Base-by-base conservation (phyloP, 2,888 invertebrate genomes). In the Brachycybe producta region DNA sequence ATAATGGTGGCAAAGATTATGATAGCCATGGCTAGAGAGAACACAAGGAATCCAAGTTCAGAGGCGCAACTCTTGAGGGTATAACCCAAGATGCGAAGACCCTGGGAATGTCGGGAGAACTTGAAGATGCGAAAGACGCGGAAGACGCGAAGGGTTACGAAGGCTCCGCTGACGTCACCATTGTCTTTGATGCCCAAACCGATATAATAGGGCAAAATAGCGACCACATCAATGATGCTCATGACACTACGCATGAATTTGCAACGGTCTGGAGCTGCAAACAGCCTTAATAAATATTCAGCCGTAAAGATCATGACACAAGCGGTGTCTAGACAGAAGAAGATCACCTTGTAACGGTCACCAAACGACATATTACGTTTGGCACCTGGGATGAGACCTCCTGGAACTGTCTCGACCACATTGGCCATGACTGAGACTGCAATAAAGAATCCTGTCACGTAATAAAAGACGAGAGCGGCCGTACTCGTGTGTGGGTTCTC, bases 251-350 rank as follows among this genome's bases (percentile, higher is more conserved):
- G 79, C 62, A 92, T 87, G 69, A 97, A 97, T 72, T 92, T 92
- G 73, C 91, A 92, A 55, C 97, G 79, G 71, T 91, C 90, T 24
- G 97, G 97, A n/a, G 97, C 97, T 11, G 97, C 97, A 70, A 92
- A 97, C 61, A 98, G 76, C 52, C 75, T 64, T 57, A 97, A 74
- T 60, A 95, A 73, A 69, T 98, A 98, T 70, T 98, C 97, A 39
- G 94, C 91, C 17, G 97, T 97, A 75, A 99, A 98, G 59, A 99
- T 98, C 90, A 99, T 97, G 60, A 98, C 98, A 72, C 98, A 99
- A 56, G 98, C 98, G 21, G 98, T 99, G 74, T 99, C 94, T 71
- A 99, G 73, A 70, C 97, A 98, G 75, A 99, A 98, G 76, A 97
- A 95, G 58, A 92, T 88, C 61, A 90, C 88, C 73, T 94, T 91